Percentiles rank a stretch among this genome's conserved stretches.
Evolutionary conservation across 35 echinoderm and acorn worm genomes (phyloP).

Genomic region (Diadema setosum): DNA sequence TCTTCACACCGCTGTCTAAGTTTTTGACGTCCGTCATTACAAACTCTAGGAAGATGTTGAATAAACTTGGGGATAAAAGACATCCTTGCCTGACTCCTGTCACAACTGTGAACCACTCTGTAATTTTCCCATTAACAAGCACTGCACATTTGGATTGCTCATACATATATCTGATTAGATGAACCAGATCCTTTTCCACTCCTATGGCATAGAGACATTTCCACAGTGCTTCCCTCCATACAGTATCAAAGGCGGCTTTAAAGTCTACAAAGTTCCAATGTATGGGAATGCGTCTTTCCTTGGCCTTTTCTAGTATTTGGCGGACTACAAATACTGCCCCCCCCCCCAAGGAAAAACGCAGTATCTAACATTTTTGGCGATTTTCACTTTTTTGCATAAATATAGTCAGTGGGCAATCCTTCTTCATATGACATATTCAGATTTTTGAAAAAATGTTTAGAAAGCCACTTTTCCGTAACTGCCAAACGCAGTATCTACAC

Average conservation of each 20-base stretch:
- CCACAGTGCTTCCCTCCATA: conserved; percentile 24
- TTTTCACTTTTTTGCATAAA: no score
- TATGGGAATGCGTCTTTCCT: conserved; percentile 5
- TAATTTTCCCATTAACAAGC: conserved; percentile 14
- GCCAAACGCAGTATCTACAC: no score
- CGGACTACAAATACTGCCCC: not conserved
- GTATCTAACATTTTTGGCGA: no score
- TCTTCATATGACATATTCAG: no score
- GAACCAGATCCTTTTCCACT: not conserved
- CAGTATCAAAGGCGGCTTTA: not conserved
- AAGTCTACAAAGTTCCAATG: not conserved
- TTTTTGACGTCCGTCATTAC: conserved; percentile 8
- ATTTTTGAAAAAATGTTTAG: no score
- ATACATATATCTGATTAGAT: not conserved
- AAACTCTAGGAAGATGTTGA: conserved; percentile 40
- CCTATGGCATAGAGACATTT: not conserved
- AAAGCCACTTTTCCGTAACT: no score
- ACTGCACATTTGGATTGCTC: not conserved
- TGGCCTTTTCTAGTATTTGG: not conserved
- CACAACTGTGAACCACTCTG: not conserved
- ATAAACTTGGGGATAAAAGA: conserved; percentile 8
- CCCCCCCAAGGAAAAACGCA: no score
- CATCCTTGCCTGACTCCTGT: not conserved
- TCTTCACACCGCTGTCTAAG: not conserved
- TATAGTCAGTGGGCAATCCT: no score